phyloP scores from a whole-genome alignment of 2,888 invertebrate species.

The Hypolimnas misippus region DNA sequence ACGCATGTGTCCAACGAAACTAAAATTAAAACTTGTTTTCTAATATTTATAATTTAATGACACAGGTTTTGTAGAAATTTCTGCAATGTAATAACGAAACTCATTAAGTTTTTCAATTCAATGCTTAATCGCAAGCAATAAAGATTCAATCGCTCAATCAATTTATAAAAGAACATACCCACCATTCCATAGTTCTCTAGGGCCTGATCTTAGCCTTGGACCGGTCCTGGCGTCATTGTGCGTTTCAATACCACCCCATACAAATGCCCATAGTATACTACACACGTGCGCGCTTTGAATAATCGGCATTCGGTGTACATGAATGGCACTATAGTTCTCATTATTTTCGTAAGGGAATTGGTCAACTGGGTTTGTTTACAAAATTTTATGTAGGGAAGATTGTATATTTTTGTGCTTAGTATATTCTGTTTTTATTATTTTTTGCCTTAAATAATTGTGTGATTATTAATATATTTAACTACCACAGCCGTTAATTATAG shows the following conservation, averaged over 20 bases:
- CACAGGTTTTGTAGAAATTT: not conserved
- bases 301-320: slow-evolving; percentile 45
- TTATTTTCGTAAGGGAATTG: slow-evolving; percentile 34
- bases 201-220: slow-evolving; percentile 48
- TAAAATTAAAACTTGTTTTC: not conserved
- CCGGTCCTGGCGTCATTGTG: slow-evolving; percentile 51
- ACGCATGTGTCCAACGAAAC: not conserved
- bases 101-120: not conserved
- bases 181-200: slow-evolving; percentile 24
- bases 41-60: not conserved
- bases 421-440: not conserved
- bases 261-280: slow-evolving; percentile 40
- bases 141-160: slow-evolving; percentile 11
- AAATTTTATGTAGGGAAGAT: slow-evolving; percentile 4
- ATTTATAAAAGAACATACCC: slow-evolving; percentile 19
- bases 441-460: too few relatives aligned
- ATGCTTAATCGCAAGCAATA: not conserved
- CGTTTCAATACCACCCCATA: slow-evolving; percentile 62
- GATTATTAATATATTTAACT: too few relatives aligned
- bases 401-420: slow-evolving; percentile 8
- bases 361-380: slow-evolving; percentile 28
- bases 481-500: too few relatives aligned
- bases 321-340: slow-evolving; percentile 49
- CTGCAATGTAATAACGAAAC: not conserved
- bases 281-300: slow-evolving; percentile 72